phyloP scores from a whole-genome alignment of 1,140 invertebrate genomes.

The Lordiphosa mommai region DNA sequence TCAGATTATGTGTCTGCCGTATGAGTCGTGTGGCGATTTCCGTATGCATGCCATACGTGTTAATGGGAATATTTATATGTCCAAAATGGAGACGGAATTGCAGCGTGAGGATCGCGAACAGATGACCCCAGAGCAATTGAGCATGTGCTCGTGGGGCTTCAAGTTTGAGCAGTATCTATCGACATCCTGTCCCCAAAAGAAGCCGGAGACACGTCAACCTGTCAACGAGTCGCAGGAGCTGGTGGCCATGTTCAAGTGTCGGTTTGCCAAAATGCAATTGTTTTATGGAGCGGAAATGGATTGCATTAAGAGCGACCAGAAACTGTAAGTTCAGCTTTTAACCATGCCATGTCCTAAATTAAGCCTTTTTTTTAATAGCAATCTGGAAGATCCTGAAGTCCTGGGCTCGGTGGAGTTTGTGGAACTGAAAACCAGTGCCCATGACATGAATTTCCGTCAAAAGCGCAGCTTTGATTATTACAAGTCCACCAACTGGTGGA shows the following conservation, averaged over 20 bases:
- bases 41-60: slow-evolving; percentile 84
- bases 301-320: slow-evolving; percentile 77
- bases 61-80: slow-evolving; percentile 86
- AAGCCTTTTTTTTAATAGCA: not conserved
- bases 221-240: slow-evolving; percentile 85
- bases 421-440: slow-evolving; percentile 81
- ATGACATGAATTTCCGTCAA: slow-evolving; percentile 83
- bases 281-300: slow-evolving; percentile 85
- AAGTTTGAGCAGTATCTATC: slow-evolving; percentile 91
- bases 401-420: slow-evolving; percentile 70
- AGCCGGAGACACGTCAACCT: slow-evolving; percentile 80
- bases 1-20: slow-evolving; percentile 85
- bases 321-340: slow-evolving; percentile 12
- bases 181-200: slow-evolving; percentile 80
- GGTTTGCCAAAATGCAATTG: slow-evolving; percentile 81
- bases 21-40: slow-evolving; percentile 84
- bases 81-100: slow-evolving; percentile 84
- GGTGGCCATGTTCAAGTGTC: slow-evolving; percentile 81
- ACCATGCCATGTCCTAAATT: not conserved
- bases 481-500: slow-evolving; percentile 84
- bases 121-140: slow-evolving; percentile 80
- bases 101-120: slow-evolving; percentile 79
- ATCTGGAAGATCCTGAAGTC: slow-evolving; percentile 25
- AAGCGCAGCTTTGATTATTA: slow-evolving; percentile 81
- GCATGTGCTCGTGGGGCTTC: slow-evolving; percentile 87